Evolutionary conservation across 2,888 invertebrate species (phyloP).

Genomic region (Camptogramma bilineatum): DNA sequence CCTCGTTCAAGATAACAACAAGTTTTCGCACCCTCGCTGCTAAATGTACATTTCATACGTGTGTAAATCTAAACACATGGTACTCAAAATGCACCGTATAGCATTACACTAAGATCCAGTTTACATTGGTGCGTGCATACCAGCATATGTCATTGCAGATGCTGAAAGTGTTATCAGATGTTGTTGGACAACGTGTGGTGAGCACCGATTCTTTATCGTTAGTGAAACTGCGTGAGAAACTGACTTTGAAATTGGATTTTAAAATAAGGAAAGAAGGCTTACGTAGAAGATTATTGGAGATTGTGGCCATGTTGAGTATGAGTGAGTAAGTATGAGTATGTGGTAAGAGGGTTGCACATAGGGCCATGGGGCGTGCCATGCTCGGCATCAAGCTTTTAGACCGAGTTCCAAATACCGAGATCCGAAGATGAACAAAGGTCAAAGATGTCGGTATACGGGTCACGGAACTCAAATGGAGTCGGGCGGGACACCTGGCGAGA

Average conservation of each 20-base stretch:
- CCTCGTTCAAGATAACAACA: constrained; percentile 84
- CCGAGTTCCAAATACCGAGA: no score
- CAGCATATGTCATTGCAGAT: constrained; percentile 76
- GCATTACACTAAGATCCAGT: constrained; percentile 37
- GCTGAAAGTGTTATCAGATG: constrained; percentile 73
- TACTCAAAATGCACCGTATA: constrained; percentile 46
- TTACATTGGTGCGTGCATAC: constrained; percentile 41
- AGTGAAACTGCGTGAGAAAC: constrained; percentile 49
- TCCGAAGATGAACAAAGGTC: no score
- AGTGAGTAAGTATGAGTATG: no score
- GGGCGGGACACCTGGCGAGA: no score
- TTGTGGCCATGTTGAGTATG: no score
- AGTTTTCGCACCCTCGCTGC: constrained; percentile 84
- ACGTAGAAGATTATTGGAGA: no score
- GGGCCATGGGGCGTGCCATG: no score
- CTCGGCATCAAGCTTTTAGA: no score
- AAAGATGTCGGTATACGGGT: no score
- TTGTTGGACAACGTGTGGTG: constrained; percentile 70
- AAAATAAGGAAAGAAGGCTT: constrained; percentile 1
- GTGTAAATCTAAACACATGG: constrained; percentile 63
- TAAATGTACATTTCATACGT: constrained; percentile 84
- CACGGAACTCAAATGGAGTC: no score
- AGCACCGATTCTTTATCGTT: constrained; percentile 64
- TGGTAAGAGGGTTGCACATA: no score
- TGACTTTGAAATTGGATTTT: constrained; percentile 37